Percentiles rank a stretch among this genome's conserved stretches.
Evolutionary conservation across 2,113 vertebrate genomes (phyloP).

Genomic region (Seriola aureovittata): DNA sequence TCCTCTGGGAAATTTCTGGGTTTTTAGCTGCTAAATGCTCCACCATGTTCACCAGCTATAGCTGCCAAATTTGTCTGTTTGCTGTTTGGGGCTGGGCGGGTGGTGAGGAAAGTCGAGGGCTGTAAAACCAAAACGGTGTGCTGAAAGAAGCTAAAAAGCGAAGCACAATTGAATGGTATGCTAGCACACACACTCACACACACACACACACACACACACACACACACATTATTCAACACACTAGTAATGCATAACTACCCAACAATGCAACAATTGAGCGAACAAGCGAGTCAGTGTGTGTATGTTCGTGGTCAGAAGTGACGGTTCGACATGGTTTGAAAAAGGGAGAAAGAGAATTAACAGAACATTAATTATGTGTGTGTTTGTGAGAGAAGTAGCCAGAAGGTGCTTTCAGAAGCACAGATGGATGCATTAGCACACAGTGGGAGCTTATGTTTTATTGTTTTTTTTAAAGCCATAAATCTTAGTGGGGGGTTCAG

Average conservation of each 20-base stretch:
- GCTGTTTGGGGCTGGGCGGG: not conserved
- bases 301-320: not conserved
- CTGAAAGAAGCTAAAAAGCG: not conserved
- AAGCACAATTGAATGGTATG: not conserved
- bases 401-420: conserved; percentile 22
- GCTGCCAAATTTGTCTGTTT: not conserved
- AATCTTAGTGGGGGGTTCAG: conserved; percentile 32
- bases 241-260: not conserved
- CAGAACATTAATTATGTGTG: not conserved
- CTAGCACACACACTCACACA: no score
- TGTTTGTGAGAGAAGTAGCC: not conserved
- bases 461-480: conserved; percentile 12
- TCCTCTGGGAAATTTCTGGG: not conserved
- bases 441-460: conserved; percentile 40
- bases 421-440: conserved; percentile 45
- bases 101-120: not conserved
- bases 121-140: not conserved
- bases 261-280: not conserved
- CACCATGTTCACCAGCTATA: not conserved
- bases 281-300: not conserved
- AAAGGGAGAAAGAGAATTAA: conserved; percentile 14
- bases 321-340: not conserved
- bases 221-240: not conserved
- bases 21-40: no score
- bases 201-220: no score